Evolutionary conservation across 2,113 vertebrate species (phyloP), one percentile per base, ranked within the genome.

Genomic region (Spea multiplicata): DNA sequence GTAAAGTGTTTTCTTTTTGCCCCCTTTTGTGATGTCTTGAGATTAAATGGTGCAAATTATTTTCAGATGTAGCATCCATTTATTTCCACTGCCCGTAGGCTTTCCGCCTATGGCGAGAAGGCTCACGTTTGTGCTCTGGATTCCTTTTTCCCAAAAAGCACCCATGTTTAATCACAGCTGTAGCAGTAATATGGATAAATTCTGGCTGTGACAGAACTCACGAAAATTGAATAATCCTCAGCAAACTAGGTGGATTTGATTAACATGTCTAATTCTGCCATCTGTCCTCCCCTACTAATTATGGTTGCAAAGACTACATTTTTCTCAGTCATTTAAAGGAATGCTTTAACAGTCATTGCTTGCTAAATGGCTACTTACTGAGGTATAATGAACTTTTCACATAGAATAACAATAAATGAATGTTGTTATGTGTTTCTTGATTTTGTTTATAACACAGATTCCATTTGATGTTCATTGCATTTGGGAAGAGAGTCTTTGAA

Each of bases 251-350:
- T 80, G 78, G 78, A 80, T 80, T 80, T 80, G 68, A 80, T 80
- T 80, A 80, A 80, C 78, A 80, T 80, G 78, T 80, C 71, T 80
- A 80, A 80, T 80, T 80, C 74, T 80, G 71, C 78, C 78, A 80
- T 80, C 78, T 80, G 78, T 80, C 78, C 78, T 80, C 78, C 77
- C 71, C 71, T 74, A 57, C 78, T 80, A 74, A 80, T 80, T 80
- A 74, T 73, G 65, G 64, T 68, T 74, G 71, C 71, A 80, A 80
- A 73, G 70, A 73, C 64, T 73, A 73, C 10, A 74, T 80, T 80
- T 74, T 74, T 74, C 53, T 68, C 78, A 74, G 59, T 80, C 78
- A 73, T 57, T 67, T 74, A 64, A 53, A 59, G 55, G 55, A 59
- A 59, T 5, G 10, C 55, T 7, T 7, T 13, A 13, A 12, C 55